phyloP scores from a whole-genome alignment of 1,140 invertebrate genomes.

The Drosophila ercepeae region DNA sequence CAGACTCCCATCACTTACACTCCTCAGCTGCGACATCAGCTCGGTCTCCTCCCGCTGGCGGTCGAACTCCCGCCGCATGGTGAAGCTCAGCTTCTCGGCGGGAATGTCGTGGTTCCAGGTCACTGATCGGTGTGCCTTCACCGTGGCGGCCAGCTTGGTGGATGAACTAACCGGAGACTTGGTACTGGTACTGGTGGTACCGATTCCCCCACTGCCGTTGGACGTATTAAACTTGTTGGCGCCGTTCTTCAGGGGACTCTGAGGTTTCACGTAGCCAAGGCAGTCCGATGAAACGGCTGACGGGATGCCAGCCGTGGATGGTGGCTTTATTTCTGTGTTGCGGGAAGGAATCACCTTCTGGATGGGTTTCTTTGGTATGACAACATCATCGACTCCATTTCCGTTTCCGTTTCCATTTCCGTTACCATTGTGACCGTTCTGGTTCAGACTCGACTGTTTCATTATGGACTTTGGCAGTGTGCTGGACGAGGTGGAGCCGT shows the following conservation, averaged over 20 bases:
- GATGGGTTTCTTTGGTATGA: slow-evolving; percentile 85
- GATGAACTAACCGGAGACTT: slow-evolving; percentile 82
- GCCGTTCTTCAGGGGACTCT: slow-evolving; percentile 87
- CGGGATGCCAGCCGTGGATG: slow-evolving; percentile 37
- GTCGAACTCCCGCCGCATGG: slow-evolving; percentile 95
- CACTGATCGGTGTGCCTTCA: slow-evolving; percentile 74
- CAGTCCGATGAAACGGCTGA: slow-evolving; percentile 70
- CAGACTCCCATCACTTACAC: slow-evolving; percentile 86
- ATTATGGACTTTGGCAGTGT: slow-evolving; percentile 79
- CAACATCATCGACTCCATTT: slow-evolving; percentile 69
- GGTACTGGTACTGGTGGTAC: slow-evolving; percentile 33
- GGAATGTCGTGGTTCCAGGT: slow-evolving; percentile 89
- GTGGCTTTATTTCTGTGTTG: slow-evolving; percentile 75
- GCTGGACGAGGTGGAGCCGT: slow-evolving; percentile 35
- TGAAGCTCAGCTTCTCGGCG: slow-evolving; percentile 93
- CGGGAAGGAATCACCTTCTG: slow-evolving; percentile 86
- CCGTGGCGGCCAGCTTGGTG: slow-evolving; percentile 58
- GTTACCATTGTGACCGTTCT: slow-evolving; percentile 45
- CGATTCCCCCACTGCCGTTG: slow-evolving; percentile 45
- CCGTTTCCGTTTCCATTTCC: slow-evolving; percentile 40
- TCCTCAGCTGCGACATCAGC: slow-evolving; percentile 92
- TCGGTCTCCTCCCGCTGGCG: slow-evolving; percentile 95
- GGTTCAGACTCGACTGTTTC: slow-evolving; percentile 66
- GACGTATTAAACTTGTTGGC: slow-evolving; percentile 60
- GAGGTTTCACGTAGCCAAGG: slow-evolving; percentile 88